A percentile compares a stretch with the other conserved stretches of the same genome.
phyloP scores from a whole-genome alignment of 1,140 invertebrate genomes.

The Ostrea denselamellosa region DNA sequence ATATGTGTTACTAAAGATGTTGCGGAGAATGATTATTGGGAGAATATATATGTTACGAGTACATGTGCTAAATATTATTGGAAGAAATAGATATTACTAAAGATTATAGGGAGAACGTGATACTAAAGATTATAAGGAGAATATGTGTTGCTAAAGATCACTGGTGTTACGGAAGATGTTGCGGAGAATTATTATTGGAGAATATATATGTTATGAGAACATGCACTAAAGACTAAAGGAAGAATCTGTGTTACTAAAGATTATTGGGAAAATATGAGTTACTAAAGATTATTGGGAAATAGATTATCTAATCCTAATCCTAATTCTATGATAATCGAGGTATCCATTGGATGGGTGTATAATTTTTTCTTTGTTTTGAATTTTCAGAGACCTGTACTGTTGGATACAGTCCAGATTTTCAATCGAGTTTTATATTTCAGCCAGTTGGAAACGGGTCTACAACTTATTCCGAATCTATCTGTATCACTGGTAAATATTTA shows the following conservation, averaged over 20 bases:
- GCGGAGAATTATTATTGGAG: not conserved
- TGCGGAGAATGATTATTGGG: not conserved
- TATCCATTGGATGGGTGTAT: not conserved
- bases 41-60: no score
- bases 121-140: not conserved
- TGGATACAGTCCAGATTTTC: conserved; percentile 14
- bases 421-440: not conserved
- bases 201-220: no score
- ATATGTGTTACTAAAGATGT: not conserved
- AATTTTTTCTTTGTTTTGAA: not conserved
- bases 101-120: not conserved
- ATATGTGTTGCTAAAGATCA: not conserved
- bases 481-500: not conserved
- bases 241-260: no score
- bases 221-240: no score
- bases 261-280: no score
- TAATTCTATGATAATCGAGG: no score
- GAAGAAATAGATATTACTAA: no score
- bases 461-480: not conserved
- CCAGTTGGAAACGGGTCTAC: not conserved
- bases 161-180: not conserved
- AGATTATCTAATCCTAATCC: no score
- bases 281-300: no score
- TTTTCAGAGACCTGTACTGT: not conserved
- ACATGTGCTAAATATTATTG: no score